Base-by-base conservation (phyloP, 2,888 invertebrate genomes). In the Patella depressa region DNA sequence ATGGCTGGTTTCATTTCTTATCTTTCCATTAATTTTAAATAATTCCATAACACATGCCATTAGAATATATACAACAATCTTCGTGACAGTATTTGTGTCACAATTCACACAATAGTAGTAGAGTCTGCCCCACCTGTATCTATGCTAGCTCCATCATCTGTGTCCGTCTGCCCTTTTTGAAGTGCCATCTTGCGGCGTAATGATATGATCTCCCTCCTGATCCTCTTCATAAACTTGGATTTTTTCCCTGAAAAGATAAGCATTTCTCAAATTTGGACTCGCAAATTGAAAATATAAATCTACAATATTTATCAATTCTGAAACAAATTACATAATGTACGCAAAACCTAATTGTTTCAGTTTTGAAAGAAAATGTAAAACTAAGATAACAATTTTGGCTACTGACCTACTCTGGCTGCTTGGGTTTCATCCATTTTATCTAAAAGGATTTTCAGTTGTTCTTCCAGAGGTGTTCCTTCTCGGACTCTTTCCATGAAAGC, bases 361-460 rank as follows among this genome's bases (percentile, higher is more conserved):
- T 45, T 45, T 45, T 45, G 9, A 45, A 45, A 45, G 9, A 45
- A 45, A 45, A 15, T 4, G n/a, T 5, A 45, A 45, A 12, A 15
- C 45, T 45, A 45, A 9, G 1, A 45, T 19, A 65, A 65, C 12
- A 65, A 65, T 24, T 15, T 65, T n/a, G 24, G 19, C 65, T 45
- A 65, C 65, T 65, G 11, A 65, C 65, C 65, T 24, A 9, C 24
- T 24, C 29, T 12, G 14, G 73, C 57, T 53, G 54, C 34, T 29
- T 29, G 53, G 77, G 94, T 93, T 88, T 94, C 94, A 82, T 94
- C 94, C 81, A 94, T 91, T 57, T 94, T 92, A 80, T 94, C 94
- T 77, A 95, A 93, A 72, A 95, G 89, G 83, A 93, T 92, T 65
- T 91, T 88, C 55, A 94, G 90, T 80, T 93, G 92, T 45, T 92